Conservation (phyloP, 2,797 vertebrate genomes). For the Anguilla obscura region DNA sequence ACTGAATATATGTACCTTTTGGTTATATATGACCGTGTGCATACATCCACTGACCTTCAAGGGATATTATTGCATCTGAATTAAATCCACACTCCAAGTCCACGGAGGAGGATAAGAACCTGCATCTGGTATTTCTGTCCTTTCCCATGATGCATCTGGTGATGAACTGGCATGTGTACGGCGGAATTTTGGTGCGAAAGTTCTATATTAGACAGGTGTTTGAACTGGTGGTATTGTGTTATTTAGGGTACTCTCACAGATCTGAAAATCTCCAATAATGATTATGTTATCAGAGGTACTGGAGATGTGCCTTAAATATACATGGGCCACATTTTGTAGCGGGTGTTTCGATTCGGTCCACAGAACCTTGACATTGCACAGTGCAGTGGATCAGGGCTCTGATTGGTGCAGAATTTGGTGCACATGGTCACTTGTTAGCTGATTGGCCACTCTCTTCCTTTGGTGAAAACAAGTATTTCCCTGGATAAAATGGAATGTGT, state of each 20-base stretch:
- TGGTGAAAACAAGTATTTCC: background rate
- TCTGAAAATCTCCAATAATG: background rate
- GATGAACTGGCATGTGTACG: conserved; percentile 52
- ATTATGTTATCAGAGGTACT: background rate
- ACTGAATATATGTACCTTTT: background rate
- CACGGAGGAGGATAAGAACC: conserved; percentile 67
- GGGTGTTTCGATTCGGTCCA: background rate
- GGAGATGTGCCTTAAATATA: background rate
- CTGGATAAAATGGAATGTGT: background rate
- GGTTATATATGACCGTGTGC: conserved; percentile 32
- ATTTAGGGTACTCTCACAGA: background rate
- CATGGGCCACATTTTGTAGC: background rate
- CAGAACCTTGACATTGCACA: conserved; percentile 8
- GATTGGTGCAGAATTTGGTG: conserved; percentile 11
- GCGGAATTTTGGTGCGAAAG: conserved; percentile 62
- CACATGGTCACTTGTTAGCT: background rate
- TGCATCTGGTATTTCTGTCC: conserved; percentile 65
- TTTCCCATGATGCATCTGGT: conserved; percentile 54
- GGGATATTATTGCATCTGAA: conserved; percentile 75
- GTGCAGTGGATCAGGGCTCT: background rate
- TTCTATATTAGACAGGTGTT: background rate
- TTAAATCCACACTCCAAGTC: conserved; percentile 62
- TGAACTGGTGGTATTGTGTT: background rate
- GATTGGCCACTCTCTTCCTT: background rate
- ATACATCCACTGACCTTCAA: conserved; percentile 55